phyloP scores from a whole-genome alignment of 2,113 vertebrate species.

The Eudyptes chrysolophus region DNA sequence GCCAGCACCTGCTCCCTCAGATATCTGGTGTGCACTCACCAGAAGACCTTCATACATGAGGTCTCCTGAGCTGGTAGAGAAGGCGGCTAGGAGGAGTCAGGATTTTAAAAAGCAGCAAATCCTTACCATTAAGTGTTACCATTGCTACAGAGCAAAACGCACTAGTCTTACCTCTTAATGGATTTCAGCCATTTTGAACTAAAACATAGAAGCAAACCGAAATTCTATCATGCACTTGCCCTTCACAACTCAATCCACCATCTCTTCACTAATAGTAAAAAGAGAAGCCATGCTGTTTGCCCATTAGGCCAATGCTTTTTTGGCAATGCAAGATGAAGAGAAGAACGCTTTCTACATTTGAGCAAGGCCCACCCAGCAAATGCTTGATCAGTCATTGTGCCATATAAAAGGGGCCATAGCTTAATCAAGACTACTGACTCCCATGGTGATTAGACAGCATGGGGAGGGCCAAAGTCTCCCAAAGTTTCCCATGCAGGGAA shows the following conservation, averaged over 20 bases:
- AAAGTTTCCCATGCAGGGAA: neutral
- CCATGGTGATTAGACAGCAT: neutral
- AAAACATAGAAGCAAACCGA: neutral
- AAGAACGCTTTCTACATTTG: neutral
- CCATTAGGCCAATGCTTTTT: neutral
- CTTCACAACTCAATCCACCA: neutral
- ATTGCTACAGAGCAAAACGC: neutral
- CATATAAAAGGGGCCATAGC: neutral
- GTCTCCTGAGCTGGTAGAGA: neutral
- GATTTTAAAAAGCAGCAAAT: neutral
- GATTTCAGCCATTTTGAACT: neutral
- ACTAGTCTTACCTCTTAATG: neutral
- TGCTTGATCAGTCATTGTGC: neutral
- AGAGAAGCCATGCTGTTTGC: neutral
- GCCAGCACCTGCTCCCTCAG: neutral
- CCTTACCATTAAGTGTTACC: neutral
- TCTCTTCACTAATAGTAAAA: neutral
- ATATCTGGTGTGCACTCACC: neutral
- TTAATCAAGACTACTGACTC: neutral
- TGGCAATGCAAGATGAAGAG: neutral
- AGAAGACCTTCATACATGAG: neutral
- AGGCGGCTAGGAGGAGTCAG: accelerated
- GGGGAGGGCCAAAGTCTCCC: neutral
- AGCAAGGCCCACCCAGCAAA: neutral
- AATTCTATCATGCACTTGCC: neutral